Evolutionary conservation across 2,797 vertebrate species (phyloP).

Genomic region (Brachyalestes nurse): DNA sequence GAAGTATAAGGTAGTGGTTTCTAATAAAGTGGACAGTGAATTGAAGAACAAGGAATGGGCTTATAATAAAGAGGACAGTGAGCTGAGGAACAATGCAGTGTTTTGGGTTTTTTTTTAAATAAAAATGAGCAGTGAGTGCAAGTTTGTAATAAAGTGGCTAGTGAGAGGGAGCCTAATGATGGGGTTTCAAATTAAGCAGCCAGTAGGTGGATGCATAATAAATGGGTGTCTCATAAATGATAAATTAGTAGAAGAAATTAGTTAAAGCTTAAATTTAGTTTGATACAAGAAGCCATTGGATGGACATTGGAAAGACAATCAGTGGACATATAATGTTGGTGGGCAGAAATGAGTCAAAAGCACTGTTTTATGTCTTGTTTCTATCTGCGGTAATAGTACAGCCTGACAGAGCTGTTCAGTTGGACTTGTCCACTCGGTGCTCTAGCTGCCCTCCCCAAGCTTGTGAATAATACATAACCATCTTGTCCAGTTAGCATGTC

Average conservation of each 20-base stretch:
- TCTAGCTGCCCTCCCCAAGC: conserved; percentile 53
- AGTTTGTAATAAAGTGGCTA: background rate
- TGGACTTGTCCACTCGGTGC: conserved; percentile 61
- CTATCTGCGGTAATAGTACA: background rate
- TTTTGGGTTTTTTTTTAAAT: too few species aligned
- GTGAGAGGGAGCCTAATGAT: background rate
- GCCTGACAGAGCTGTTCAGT: conserved; percentile 46
- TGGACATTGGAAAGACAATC: background rate
- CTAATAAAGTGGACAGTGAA: background rate
- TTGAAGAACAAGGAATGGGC: background rate
- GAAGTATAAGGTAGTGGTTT: background rate
- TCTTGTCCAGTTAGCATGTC: conserved; percentile 75
- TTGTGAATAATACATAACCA: conserved; percentile 75
- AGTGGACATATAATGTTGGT: too few species aligned
- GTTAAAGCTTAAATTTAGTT: too few species aligned
- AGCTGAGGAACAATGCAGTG: too few species aligned
- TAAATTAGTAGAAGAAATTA: too few species aligned
- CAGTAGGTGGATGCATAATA: background rate
- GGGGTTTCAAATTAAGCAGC: background rate
- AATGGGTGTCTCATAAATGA: background rate
- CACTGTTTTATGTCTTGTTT: background rate
- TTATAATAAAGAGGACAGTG: too few species aligned
- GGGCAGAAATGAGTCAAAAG: background rate
- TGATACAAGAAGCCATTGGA: background rate
- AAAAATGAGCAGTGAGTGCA: too few species aligned